A percentile compares a stretch with the other conserved stretches of the same genome.
These are phyloP conservation scores for Amphipyra berbera DNA, from an alignment of 2,888 invertebrate genomes.

Conservation along the genomic window DNA sequence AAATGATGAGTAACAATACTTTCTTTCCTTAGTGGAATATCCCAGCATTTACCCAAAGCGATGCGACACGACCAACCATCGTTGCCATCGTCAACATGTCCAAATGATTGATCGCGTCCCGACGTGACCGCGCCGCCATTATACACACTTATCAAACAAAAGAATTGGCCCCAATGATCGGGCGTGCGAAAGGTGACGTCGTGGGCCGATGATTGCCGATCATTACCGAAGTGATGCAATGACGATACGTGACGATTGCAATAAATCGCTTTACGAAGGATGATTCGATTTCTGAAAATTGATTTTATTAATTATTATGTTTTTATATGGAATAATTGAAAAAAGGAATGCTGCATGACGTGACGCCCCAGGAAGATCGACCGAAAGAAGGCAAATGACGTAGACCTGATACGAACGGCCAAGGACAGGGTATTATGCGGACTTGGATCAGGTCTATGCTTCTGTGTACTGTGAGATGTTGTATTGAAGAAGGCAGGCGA, in stretches of 20 bases:
- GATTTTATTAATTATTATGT: constrained; percentile 7
- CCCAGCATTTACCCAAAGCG: constrained; percentile 8
- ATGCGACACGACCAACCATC: constrained; percentile 16
- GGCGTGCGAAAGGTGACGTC: constrained; percentile 71
- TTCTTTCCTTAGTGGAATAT: neutral
- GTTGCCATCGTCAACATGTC: constrained; percentile 50
- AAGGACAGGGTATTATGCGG: too few relatives aligned
- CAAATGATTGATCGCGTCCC: constrained; percentile 58
- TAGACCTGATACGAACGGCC: too few relatives aligned
- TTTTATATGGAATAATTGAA: too few relatives aligned
- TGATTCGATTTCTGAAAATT: constrained; percentile 1
- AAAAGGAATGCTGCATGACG: too few relatives aligned
- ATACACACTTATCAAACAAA: constrained; percentile 66
- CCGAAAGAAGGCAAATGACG: too few relatives aligned
- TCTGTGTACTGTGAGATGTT: too few relatives aligned
- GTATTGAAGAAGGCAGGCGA: too few relatives aligned
- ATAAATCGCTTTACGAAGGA: constrained; percentile 23
- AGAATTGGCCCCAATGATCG: constrained; percentile 66
- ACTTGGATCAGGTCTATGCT: too few relatives aligned
- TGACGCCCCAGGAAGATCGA: too few relatives aligned
- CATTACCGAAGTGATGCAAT: constrained; percentile 59
- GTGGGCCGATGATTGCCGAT: constrained; percentile 57
- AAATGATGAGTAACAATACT: too few relatives aligned
- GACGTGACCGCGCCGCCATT: constrained; percentile 64
- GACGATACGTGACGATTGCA: constrained; percentile 39